Evolutionary conservation across 2,113 vertebrate species (phyloP).

Genomic region (Lepisosteus oculatus): DNA sequence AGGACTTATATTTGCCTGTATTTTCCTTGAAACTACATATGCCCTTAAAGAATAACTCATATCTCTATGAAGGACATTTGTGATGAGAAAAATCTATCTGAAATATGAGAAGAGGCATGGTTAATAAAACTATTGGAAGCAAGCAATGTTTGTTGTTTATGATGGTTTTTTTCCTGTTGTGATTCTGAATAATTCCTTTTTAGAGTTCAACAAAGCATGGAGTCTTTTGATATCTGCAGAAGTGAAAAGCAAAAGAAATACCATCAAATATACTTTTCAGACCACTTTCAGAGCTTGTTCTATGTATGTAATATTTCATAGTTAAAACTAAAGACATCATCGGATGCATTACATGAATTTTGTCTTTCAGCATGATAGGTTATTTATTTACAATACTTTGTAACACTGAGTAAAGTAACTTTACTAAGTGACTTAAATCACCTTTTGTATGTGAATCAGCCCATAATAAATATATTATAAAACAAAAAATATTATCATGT

Average conservation of each 20-base stretch:
- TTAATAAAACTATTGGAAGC: conserved; percentile 1
- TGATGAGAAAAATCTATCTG: not conserved
- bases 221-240: not conserved
- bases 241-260: too few species aligned
- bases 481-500: too few species aligned
- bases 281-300: too few species aligned
- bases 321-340: not conserved
- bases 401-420: too few species aligned
- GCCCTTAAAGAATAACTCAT: not conserved
- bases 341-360: not conserved
- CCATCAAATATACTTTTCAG: too few species aligned
- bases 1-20: not conserved
- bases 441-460: too few species aligned
- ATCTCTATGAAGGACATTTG: not conserved
- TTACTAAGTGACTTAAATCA: too few species aligned
- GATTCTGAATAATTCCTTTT: not conserved
- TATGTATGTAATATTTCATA: not conserved
- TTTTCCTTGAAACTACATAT: not conserved
- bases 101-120: not conserved
- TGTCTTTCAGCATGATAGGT: not conserved
- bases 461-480: too few species aligned
- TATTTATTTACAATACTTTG: not conserved
- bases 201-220: not conserved
- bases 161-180: not conserved
- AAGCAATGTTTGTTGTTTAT: not conserved